A percentile compares a stretch with the other conserved stretches of the same genome.
phyloP scores from a whole-genome alignment of 2,888 invertebrate genomes.

The Anthophora plumipes region DNA sequence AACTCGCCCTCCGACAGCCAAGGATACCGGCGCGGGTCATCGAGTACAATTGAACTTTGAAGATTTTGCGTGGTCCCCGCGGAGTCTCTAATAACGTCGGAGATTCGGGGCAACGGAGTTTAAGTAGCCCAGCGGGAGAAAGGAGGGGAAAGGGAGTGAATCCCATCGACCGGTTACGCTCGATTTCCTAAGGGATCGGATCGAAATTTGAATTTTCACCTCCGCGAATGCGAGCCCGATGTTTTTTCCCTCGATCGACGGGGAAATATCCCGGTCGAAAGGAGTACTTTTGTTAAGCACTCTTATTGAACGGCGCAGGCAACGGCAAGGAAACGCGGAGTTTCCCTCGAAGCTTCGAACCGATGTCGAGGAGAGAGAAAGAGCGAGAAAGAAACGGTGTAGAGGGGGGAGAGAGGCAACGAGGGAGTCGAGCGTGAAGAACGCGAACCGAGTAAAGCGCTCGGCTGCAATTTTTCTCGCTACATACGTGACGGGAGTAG shows the following conservation, averaged over 20 bases:
- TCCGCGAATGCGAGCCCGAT: background rate
- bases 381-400: slow-evolving; percentile 24
- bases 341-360: slow-evolving; percentile 36
- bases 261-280: slow-evolving; percentile 2
- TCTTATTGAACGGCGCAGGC: slow-evolving; percentile 43
- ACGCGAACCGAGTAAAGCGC: slow-evolving; percentile 84
- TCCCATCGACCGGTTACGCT: slow-evolving; percentile 41
- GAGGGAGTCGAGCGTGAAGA: slow-evolving; percentile 82
- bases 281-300: slow-evolving; percentile 38
- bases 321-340: slow-evolving; percentile 28
- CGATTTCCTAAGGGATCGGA: slow-evolving; percentile 51
- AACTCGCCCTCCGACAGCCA: slow-evolving; percentile 30
- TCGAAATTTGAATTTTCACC: slow-evolving; percentile 9
- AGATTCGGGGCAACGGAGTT: slow-evolving; percentile 4
- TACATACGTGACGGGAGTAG: slow-evolving; percentile 84
- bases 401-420: slow-evolving; percentile 35
- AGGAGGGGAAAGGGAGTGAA: slow-evolving; percentile 41
- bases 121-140: slow-evolving; percentile 57
- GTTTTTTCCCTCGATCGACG: background rate
- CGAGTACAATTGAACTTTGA: slow-evolving; percentile 57
- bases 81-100: slow-evolving; percentile 51
- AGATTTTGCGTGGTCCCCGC: slow-evolving; percentile 47
- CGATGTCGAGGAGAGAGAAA: slow-evolving; percentile 1
- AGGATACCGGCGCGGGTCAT: slow-evolving; percentile 48
- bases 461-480: slow-evolving; percentile 85